These are phyloP conservation scores for Hephaestus fuliginosus DNA, from an alignment of 2,797 vertebrate species.

Conservation along the genomic window DNA sequence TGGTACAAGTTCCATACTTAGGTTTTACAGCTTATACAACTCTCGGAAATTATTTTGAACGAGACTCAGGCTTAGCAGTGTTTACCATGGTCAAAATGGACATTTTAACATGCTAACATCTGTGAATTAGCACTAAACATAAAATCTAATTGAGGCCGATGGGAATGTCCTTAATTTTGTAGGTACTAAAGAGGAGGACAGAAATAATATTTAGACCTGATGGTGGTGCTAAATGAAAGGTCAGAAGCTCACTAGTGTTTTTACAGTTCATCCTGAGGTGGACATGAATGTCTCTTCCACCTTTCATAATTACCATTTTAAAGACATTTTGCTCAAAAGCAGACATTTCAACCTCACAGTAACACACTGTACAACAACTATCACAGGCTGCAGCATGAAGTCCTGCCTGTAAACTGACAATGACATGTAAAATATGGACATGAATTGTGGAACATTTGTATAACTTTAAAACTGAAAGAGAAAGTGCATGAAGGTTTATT, in stretches of 20 bases:
- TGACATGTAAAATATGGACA: background rate
- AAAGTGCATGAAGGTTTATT: background rate
- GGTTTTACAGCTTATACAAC: background rate
- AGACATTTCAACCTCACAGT: background rate
- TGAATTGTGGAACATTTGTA: background rate
- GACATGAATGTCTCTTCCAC: no score
- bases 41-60: background rate
- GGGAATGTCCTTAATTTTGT: background rate
- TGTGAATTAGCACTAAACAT: background rate
- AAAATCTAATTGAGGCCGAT: background rate
- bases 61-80: no score
- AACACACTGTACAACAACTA: background rate
- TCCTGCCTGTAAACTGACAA: background rate
- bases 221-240: background rate
- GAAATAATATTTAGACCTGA: background rate
- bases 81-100: no score
- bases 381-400: background rate
- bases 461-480: background rate
- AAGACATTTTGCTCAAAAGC: background rate
- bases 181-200: background rate
- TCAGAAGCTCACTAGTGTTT: background rate
- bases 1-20: background rate
- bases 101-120: no score
- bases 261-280: background rate
- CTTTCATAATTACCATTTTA: background rate